These are phyloP conservation scores for Nyctibius bracteatus DNA, from an alignment of 2,113 vertebrate genomes.

Conservation along the genomic window DNA sequence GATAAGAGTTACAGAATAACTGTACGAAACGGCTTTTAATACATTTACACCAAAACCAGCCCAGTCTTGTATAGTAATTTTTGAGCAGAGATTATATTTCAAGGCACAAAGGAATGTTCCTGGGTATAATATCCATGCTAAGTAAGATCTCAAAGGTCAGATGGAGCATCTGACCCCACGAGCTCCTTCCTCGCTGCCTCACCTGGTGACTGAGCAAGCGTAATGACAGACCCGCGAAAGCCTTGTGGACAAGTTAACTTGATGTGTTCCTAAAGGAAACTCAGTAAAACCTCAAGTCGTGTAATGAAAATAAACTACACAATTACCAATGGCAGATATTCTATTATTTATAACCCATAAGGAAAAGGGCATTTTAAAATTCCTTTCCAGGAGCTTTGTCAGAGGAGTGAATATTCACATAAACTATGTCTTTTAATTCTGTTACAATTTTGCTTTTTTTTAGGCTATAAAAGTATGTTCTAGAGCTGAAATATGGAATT, in stretches of 20 bases:
- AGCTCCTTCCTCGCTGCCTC: background rate
- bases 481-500: background rate
- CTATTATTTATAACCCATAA: background rate
- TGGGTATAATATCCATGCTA: background rate
- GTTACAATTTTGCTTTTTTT: background rate
- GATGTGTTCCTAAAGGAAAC: background rate
- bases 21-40: background rate
- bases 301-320: constrained; percentile 21
- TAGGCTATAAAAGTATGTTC: background rate
- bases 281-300: background rate
- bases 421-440: background rate
- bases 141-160: background rate
- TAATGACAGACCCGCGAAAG: background rate
- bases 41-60: background rate
- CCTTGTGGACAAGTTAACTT: background rate
- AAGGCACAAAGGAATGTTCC: background rate
- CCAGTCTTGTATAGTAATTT: background rate
- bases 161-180: background rate
- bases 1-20: constrained; percentile 60
- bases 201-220: background rate
- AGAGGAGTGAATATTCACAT: background rate
- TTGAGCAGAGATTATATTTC: background rate
- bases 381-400: background rate
- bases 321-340: background rate
- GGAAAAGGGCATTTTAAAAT: background rate